Evolutionary conservation across 2,888 invertebrate genomes (phyloP), one percentile per base, ranked within the genome.

Genomic region (Luffia ferchaultella): DNA sequence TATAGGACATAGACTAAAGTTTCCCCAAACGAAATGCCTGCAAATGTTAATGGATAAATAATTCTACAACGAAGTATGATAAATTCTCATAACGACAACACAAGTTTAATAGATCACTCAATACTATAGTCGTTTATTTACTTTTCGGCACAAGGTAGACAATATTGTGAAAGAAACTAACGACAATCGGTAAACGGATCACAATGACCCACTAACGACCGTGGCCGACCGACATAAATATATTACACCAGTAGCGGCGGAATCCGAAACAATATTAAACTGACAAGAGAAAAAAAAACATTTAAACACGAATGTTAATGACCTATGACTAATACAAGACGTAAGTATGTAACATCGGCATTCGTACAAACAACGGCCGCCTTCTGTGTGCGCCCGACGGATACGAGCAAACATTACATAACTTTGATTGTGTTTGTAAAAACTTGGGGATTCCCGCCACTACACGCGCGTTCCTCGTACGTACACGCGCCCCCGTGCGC

Each of bases 401-500:
- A 75, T 77, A 74, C 78, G 70, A 73, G 71, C 76, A 79, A 78
- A 79, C 79, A 78, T 82, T 82, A 82, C 82, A 83, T 82, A 83
- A 83, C 79, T 82, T 79, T 82, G 82, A 82, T 82, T 83, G 82
- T 82, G 83, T 83, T 80, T 75, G 80, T 83, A 83, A 83, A 83
- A 83, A 82, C 76, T 80, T 79, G 83, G 83, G 82, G 79, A 83
- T 77, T 79, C 83, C 83, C 83, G 76, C 74, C 65, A 80, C 76
- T 74, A 82, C 83, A 78, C 68, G 65, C 76, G 69, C 76, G 76
- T 69, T 16, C 12, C 16, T 5, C 72, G 74, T 70, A 73, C 71
- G 73, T 30, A 12, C 30, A 12, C 12, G 5, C 12, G 30, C 12
- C 5, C 30, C 5, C 30, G 30, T 12, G 30, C 12, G 30, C 12